Evolutionary conservation across 1,140 invertebrate species (phyloP), one percentile per base, ranked within the genome.

Genomic region (Vollenhovia emeryi): DNA sequence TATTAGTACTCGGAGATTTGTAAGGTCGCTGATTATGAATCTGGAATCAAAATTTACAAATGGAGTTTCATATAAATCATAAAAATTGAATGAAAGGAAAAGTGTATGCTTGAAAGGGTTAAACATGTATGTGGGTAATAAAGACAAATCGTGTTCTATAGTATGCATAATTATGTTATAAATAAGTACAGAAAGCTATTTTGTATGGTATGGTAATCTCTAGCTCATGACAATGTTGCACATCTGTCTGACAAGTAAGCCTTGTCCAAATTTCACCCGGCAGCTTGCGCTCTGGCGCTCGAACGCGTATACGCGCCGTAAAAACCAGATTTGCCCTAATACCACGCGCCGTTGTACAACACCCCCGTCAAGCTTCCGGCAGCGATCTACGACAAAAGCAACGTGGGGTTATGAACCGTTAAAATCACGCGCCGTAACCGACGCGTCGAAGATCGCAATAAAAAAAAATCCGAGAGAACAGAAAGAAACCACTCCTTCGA

Each of bases 381-480:
- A 13, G 62, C 15, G 48, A 74, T 83, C 52, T 21, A 43, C 27
- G 45, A 84, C 69, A 62, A 76, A 66, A 84, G 30, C 11, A 57
- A 76, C 40, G 40, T 60, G 55, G n/a, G 30, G 30, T 84, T 84
- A 84, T 57, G 73, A 64, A 50, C 33, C 30, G 30, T 76, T 74
- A 84, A 75, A 84, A 24, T 84, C 71, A 64, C 71, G 55, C 80
- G 30, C 43, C 30, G 69, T 55, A 68, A 78, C 64, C 30, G 40
- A 60, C 21, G 74, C 27, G 57, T 8, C 9, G 52, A 43, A 59
- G 50, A 82, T 71, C 43, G 43, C 13, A 48, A 13, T 7, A 33
- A 80, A 50, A 43, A 43, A 78, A 52, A 52, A 71, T n/a, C n/a
- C n/a, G n/a, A n/a, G n/a, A 30, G 30, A 33, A 2, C 18, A 50